Evolutionary conservation across 2,797 vertebrate species (phyloP), one percentile per base, ranked within the genome.

Genomic region (Antennarius maculatus): DNA sequence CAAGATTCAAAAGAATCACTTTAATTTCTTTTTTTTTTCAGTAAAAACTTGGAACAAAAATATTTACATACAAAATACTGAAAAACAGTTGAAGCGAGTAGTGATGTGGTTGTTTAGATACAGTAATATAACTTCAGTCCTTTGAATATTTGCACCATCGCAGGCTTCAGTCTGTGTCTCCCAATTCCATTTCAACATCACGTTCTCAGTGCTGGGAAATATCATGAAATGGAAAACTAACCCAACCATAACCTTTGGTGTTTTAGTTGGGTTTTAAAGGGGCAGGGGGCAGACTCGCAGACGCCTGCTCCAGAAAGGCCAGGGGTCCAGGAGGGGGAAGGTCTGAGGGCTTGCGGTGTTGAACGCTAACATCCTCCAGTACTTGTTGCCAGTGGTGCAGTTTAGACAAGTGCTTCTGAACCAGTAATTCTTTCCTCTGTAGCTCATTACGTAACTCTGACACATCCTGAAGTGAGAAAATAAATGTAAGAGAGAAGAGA

Each of bases 331-430:
- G 96, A 0, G 96, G 94, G 0, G 96, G 94, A 23, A 96, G 87
- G 58, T 99, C 97, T 0, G 94, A 78, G 13, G 97, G 95, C 69
- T 97, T 97, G 48, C 95, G 96, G 74, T 97, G 97, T 82, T 97
- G 97, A 8, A 93, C 83, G 0, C 91, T 96, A 63, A 98, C 95
- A 63, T 99, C 97, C 72, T 99, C 97, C 14, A 99, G 90, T 53
- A 97, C 96, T 76, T 98, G 96, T 47, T 98, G 97, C 97, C 97
- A 98, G 49, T 97, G 95, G 59, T 97, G 93, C 54, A 99, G 91
- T 86, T 98, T 99, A 12, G 92, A 78, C 74, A 98, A 85, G 74
- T 99, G 97, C 71, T 98, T 98, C 92, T 98, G 97, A 77, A 99
- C 97, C 73, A 99, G 90, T 0, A 93, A 71, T 64, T 99, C 97